phyloP scores from a whole-genome alignment of 1,140 invertebrate genomes.

The Pteromalus puparum region DNA sequence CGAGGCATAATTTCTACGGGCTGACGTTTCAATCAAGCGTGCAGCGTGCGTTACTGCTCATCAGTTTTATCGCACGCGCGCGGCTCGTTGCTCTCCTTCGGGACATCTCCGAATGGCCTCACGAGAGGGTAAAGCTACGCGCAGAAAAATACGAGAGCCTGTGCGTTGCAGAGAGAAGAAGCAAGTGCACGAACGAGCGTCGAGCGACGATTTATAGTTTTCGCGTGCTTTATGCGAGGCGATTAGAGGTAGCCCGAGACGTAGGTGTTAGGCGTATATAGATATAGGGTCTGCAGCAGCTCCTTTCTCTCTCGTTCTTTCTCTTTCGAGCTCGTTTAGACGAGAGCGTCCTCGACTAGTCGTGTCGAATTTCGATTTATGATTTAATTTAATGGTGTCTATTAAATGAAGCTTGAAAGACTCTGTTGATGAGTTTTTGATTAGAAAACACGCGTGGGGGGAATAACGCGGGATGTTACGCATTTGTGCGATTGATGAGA shows the following conservation, averaged over 20 bases:
- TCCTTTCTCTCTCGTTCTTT: not conserved
- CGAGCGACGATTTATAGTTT: slow-evolving; percentile 53
- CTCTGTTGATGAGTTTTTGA: not conserved
- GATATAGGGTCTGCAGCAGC: not conserved
- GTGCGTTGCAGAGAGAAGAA: not conserved
- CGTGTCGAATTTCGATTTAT: slow-evolving; percentile 29
- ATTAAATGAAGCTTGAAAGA: slow-evolving; percentile 16
- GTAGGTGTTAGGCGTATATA: slow-evolving; percentile 30
- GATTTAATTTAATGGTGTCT: slow-evolving; percentile 25
- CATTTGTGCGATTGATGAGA: not conserved
- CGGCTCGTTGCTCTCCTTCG: slow-evolving; percentile 28
- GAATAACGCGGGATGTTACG: not conserved
- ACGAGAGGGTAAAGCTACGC: not conserved
- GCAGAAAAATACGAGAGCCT: not conserved
- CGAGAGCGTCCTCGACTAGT: not conserved
- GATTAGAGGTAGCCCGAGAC: slow-evolving; percentile 31
- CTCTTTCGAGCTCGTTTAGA: not conserved
- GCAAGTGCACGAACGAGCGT: slow-evolving; percentile 2
- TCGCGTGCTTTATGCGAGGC: slow-evolving; percentile 32
- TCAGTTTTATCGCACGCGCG: slow-evolving; percentile 54
- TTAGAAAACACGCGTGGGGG: not conserved
- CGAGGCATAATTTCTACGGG: slow-evolving; percentile 62
- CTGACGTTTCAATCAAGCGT: slow-evolving; percentile 69
- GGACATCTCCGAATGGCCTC: slow-evolving; percentile 40
- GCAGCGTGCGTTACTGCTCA: slow-evolving; percentile 53